Evolutionary conservation across 2,888 invertebrate genomes (phyloP), one percentile per base, ranked within the genome.

Genomic region (Chrysotoxum bicinctum): DNA sequence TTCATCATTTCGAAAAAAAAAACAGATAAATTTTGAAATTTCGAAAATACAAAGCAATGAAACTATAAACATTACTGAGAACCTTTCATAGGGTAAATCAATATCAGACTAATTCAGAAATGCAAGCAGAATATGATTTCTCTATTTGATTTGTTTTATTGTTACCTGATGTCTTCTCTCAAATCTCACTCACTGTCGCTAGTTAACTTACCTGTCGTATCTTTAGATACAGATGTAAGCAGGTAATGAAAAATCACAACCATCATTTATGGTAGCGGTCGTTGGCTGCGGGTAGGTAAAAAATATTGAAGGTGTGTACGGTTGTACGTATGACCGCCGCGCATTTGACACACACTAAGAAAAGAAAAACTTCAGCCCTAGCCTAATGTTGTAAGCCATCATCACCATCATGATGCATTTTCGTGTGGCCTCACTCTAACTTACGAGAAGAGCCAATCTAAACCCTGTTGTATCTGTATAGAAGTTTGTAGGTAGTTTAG

Each of bases 311-410:
- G 19, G 35, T 14, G 35, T 56, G 14, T 12, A 35, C 7, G n/a
- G 10, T 16, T 1, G 2, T 26, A 26, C 26, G 12, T 21, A 56
- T 35, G 19, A 19, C 30, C 21, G 35, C 35, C 19, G 56, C 32
- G 32, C 21, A 56, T 56, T 56, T 56, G 35, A 35, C 56, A 56
- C 35, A 56, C 56, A 32, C 56, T 32, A 9, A 19, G 0, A 19
- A 56, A 30, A 2, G 2, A n/a, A 16, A 56, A 21, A 56, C 14
- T 56, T 35, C 35, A 58, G 37, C 21, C 58, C 58, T 58, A 58
- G 58, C 37, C 58, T 58, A 58, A 58, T 58, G 37, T 58, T 58
- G 56, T 35, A 32, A 56, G 35, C 56, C 35, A 32, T 56, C 54
- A 54, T 56, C 32, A 23, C 3, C 40, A 12, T 43, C 12, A 14